phyloP scores from a whole-genome alignment of 2,888 invertebrate genomes.

The Tipula confusa region DNA sequence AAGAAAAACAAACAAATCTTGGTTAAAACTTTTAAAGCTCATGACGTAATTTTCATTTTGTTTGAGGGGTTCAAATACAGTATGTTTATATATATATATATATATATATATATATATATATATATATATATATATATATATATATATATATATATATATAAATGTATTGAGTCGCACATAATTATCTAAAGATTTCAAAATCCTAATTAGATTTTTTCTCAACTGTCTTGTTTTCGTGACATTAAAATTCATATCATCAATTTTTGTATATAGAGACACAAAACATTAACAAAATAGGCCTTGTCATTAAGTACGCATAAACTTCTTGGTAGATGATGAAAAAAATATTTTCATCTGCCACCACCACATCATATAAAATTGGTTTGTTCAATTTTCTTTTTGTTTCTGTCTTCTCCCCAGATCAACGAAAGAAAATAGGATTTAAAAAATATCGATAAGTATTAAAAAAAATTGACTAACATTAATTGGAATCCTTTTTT shows the following conservation, averaged over 20 bases:
- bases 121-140: too few relatives aligned
- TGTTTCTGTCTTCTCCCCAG: too few relatives aligned
- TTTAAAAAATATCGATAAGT: neutral
- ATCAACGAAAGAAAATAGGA: neutral
- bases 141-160: too few relatives aligned
- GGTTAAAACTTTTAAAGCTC: neutral
- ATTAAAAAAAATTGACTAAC: neutral
- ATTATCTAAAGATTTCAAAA: neutral
- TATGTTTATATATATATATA: too few relatives aligned
- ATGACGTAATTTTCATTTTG: neutral
- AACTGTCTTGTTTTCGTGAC: neutral
- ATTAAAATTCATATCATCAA: neutral
- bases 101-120: too few relatives aligned
- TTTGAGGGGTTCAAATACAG: neutral
- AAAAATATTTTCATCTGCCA: neutral
- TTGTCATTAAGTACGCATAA: neutral
- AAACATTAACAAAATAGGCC: neutral
- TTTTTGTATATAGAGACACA: neutral
- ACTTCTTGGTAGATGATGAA: neutral
- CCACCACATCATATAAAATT: neutral
- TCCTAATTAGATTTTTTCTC: neutral
- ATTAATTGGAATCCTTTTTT: neutral
- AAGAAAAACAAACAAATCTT: neutral
- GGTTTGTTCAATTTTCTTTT: neutral
- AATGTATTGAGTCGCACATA: neutral